These are phyloP conservation scores for Dipodomys spectabilis DNA, from an alignment of 2,113 vertebrate species.

Conservation along the genomic window DNA sequence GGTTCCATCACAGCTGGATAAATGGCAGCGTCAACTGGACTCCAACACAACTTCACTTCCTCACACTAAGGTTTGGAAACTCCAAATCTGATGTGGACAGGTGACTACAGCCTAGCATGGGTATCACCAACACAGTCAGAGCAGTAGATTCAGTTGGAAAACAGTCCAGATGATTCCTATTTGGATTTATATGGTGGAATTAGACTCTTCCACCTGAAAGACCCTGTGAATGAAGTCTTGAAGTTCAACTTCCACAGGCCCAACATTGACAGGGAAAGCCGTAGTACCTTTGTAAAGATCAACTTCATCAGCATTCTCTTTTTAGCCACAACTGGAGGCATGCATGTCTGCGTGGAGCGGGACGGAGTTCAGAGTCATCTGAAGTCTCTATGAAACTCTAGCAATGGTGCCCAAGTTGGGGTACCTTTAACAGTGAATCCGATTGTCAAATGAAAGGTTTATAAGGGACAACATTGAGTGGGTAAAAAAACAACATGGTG, in stretches of 20 bases:
- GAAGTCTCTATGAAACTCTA: background rate
- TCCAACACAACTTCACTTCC: background rate
- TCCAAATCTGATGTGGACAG: background rate
- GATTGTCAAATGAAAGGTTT: background rate
- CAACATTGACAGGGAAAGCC: background rate
- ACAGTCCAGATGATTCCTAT: background rate
- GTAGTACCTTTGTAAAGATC: background rate
- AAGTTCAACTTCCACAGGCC: background rate
- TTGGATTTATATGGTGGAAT: background rate
- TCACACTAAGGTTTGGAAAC: background rate
- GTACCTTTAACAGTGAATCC: background rate
- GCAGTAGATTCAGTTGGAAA: background rate
- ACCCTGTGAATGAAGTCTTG: background rate
- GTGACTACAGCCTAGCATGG: background rate
- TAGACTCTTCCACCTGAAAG: background rate
- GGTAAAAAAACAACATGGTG: fast-evolving
- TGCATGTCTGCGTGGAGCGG: background rate
- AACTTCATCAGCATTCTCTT: background rate
- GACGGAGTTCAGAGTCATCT: background rate
- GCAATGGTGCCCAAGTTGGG: background rate
- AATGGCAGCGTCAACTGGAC: background rate
- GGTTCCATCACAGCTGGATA: background rate
- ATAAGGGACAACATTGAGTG: background rate
- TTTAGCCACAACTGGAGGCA: background rate
- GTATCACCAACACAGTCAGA: background rate